These are phyloP conservation scores for Tachysurus vachellii DNA, from an alignment of 2,113 vertebrate genomes.

Conservation along the genomic window DNA sequence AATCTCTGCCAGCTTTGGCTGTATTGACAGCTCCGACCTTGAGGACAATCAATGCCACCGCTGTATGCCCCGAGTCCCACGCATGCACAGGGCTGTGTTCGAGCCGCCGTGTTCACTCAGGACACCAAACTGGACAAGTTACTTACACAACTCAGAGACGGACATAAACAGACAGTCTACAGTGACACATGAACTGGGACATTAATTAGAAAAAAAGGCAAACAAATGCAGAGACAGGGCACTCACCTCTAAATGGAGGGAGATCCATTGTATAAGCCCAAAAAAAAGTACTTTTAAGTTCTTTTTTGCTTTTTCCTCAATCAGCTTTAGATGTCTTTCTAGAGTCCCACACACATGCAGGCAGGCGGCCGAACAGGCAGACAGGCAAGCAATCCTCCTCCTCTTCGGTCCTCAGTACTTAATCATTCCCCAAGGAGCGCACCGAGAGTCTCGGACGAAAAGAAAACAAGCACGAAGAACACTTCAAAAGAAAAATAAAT, in stretches of 20 bases:
- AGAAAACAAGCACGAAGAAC: constrained; percentile 29
- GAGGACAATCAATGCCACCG: constrained; percentile 73
- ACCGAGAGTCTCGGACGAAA: constrained; percentile 28
- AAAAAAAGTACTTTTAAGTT: constrained; percentile 22
- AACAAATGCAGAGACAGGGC: constrained; percentile 1
- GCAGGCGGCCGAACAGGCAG: constrained; percentile 12
- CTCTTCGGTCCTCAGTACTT: constrained; percentile 27
- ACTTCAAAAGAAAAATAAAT: constrained; percentile 28
- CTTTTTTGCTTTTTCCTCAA: constrained; percentile 12
- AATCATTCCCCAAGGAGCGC: constrained; percentile 49
- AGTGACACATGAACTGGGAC: background rate
- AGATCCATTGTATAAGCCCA: constrained; percentile 70
- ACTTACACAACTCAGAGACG: constrained; percentile 12
- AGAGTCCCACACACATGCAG: constrained; percentile 38
- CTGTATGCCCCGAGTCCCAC: constrained; percentile 59
- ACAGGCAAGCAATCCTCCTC: constrained; percentile 20
- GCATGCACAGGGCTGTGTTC: constrained; percentile 15
- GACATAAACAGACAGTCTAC: background rate
- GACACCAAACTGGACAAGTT: constrained; percentile 1
- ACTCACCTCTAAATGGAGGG: constrained; percentile 74
- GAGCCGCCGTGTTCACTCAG: background rate
- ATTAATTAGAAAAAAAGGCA: background rate
- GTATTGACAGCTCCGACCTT: constrained; percentile 76
- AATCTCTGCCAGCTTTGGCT: constrained; percentile 63
- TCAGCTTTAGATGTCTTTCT: constrained; percentile 27